Conservation (phyloP, 2,113 vertebrate species). For the Nasalis larvatus region DNA sequence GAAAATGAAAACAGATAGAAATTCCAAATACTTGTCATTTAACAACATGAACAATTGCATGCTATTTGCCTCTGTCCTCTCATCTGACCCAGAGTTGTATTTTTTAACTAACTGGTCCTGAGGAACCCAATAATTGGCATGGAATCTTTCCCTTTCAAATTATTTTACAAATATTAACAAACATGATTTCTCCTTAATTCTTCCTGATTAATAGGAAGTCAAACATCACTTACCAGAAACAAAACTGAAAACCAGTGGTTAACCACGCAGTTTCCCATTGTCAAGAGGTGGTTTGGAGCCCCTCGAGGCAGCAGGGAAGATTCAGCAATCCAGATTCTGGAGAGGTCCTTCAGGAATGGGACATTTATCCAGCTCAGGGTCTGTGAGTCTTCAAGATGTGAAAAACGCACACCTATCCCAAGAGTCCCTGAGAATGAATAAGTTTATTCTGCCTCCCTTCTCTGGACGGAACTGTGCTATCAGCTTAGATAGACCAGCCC, state of each 20-base stretch:
- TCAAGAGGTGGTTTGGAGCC: not conserved
- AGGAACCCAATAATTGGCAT: not conserved
- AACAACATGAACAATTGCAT: not conserved
- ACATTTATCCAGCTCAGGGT: not conserved
- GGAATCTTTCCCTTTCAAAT: not conserved
- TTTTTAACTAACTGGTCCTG: slow-evolving; percentile 11
- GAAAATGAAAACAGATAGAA: slow-evolving; percentile 17
- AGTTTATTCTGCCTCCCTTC: not conserved
- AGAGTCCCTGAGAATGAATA: not conserved
- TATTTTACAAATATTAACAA: slow-evolving; percentile 39
- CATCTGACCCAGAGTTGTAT: not conserved
- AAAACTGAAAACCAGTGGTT: slow-evolving; percentile 89
- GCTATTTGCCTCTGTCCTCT: not conserved
- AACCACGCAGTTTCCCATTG: slow-evolving; percentile 90
- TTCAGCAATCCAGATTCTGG: not conserved
- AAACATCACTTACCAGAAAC: slow-evolving; percentile 86
- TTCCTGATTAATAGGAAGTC: slow-evolving; percentile 22
- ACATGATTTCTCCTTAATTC: not conserved
- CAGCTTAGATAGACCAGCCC: not conserved
- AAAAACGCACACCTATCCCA: not conserved
- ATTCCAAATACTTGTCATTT: not conserved
- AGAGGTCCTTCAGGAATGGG: not conserved
- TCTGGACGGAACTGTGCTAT: slow-evolving; percentile 65
- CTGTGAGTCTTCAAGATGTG: not conserved
- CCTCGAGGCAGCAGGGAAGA: not conserved